Base-by-base conservation (phyloP, 2,888 invertebrate genomes). In the Didymodactylos carnosus region DNA sequence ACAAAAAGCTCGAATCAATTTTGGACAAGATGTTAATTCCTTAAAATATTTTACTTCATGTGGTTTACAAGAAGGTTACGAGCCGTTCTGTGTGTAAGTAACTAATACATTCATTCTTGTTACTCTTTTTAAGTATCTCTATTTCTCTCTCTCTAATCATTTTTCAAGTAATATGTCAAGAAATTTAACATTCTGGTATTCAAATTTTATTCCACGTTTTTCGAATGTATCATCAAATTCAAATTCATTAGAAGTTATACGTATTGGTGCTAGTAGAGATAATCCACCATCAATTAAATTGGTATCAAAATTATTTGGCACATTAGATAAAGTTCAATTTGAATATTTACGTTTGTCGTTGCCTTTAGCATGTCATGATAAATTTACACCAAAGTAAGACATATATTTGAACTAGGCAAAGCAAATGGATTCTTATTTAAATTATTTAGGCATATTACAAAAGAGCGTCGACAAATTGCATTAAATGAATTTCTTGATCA, bases 31-130 rank as follows among this genome's bases (percentile, higher is more conserved):
- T 84, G 95, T 98, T 2, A 94, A 95, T 81, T 89, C 91, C 0
- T 84, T 99, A 73, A 95, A 94, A 84, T 98, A 90, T 83, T 99
- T 99, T 83, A 97, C 98, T 0, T 92, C 91, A 2, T 98, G 97
- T 82, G 99, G 99, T 80, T 87, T 99, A 10, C 98, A 99, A 84
- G 98, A 99, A 84, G 98, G 98, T 70, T 99, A 97, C 81, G 97
- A 98, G 84, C 98, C 98, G 0, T 99, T 99, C 86, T 98, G 98
- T 84, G 94, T 95, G 62, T 62, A 62, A n/a, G 62, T 62, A 35
- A 8, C 3, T n/a, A 35, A 4, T 7, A 8, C 23, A 49, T 23
- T 25, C 13, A 4, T 35, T n/a, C 10, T 23, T 29, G 19, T 19
- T 16, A 19, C 19, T 62, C 14, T 25, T 8, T 16, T n/a, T 0